Evolutionary conservation across 2,797 vertebrate genomes (phyloP), one percentile per base, ranked within the genome.

Genomic region (Acrocephalus scirpaceus): DNA sequence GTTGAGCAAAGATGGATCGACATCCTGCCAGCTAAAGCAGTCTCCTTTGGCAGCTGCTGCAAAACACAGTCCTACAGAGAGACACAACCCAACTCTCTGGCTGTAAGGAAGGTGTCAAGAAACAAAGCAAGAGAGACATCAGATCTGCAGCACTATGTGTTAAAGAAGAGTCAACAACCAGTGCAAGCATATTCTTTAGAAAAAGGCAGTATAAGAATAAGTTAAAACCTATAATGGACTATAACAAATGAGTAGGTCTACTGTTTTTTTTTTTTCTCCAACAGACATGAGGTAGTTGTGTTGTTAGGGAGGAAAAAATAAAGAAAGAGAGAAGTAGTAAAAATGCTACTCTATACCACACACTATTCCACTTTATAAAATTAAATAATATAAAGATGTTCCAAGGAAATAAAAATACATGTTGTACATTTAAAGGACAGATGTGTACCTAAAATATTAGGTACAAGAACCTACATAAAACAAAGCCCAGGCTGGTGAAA

Each of bases 211-310:
- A 94, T 75, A 96, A 96, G 95, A 96, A 96, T 96, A 97, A 97
- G 93, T 96, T 96, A 96, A 95, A 96, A 95, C 93, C 90, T 93
- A 80, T 61, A 67, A 88, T 58, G 91, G 44, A 87, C 74, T 76
- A 65, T 32, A 86, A 90, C 92, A 91, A 85, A 96, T 92, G 79
- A 95, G 92, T 88, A 95, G 91, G 65, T 60, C 93, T 89, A 95
- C 96, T 86, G 88, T 95, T 95, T 93, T 83, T 92, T n/a, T 48
- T 42, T 95, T 87, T 93, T 94, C 96, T 96, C 91, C 96, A 97
- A 95, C 92, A 97, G 96, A 97, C 95, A 95, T 98, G 98, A 98
- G 98, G 98, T 98, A 98, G 98, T 97, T 98, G 87, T 90, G 98
- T 98, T 98, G 98, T 98, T 93, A 96, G 92, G 76, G 71, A 82